Evolutionary conservation across 23 tunicate genomes (phyloP).

Genomic region (Aplidium turbinatum): DNA sequence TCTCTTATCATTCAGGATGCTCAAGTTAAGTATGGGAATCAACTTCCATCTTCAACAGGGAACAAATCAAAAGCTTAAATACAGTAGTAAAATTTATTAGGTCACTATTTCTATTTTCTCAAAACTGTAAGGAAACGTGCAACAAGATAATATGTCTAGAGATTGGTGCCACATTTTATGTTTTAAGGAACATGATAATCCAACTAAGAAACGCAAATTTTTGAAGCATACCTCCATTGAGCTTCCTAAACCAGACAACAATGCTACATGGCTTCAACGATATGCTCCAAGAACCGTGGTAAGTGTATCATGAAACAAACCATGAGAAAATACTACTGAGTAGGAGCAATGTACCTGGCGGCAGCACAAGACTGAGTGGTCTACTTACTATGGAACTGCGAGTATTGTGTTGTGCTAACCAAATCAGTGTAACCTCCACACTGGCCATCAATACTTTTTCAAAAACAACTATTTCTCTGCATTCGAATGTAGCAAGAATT

Average conservation of each 20-base stretch:
- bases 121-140: no score
- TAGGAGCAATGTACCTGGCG: neutral
- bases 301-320: slow-evolving; percentile 1
- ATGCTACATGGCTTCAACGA: slow-evolving; percentile 50
- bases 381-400: no score
- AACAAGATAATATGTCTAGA: no score
- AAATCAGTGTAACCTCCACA: neutral
- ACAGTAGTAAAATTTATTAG: neutral
- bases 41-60: no score
- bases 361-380: no score
- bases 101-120: no score
- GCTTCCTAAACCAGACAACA: neutral
- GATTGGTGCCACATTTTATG: no score
- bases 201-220: slow-evolving; percentile 12
- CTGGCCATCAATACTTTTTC: neutral
- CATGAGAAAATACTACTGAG: neutral
- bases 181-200: neutral
- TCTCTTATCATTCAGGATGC: no score
- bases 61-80: neutral
- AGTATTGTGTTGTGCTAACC: neutral
- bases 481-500: no score
- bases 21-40: no score
- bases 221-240: neutral
- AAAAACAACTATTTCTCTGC: no score
- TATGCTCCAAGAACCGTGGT: slow-evolving; percentile 56